Evolutionary conservation across 2,888 invertebrate genomes (phyloP), one percentile per base, ranked within the genome.

Genomic region (Saturnia japonica): DNA sequence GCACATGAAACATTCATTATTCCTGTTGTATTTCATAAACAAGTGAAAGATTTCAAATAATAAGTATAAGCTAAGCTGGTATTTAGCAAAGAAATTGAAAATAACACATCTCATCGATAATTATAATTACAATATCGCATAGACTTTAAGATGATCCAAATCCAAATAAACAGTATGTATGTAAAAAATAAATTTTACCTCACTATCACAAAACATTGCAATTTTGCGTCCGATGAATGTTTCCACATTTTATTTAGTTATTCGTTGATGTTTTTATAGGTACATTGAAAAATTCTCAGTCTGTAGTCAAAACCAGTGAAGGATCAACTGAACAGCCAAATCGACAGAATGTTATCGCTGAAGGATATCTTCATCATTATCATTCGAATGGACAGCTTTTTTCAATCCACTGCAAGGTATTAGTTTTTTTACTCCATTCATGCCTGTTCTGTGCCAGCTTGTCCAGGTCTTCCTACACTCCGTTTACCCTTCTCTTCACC

Each of bases 1-100:
- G 68, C 19, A 64, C n/a, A 4, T 34, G 6, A 40, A 34, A 34
- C 7, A 64, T 9, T 19, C 8, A n/a, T 2, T 64, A 40, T 40
- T 64, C 19, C 9, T 64, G 42, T 54, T 54, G 54, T 42, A 66
- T 54, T 70, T 25, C 67, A 70, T 70, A 67, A 70, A 67, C 42
- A 25, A 67, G 22, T 67, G 64, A 51, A 66, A 69, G 12, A n/a
- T 8, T 14, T 51, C 14, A 1, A 51, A 40, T 66, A 8, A 0
- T n/a, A 3, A n/a, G 1, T 14, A 14, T 9, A 14, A 40, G 19
- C 34, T 9, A 14, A 40, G 19, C 34, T 40, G 16, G 11, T 40
- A 40, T 19, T 11, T 11, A 40, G 40, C 22, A 64, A 64, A 40
- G 16, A 22, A 54, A 54, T 54, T 54, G n/a, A n/a, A 9, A 54